These are phyloP conservation scores for Callipepla squamata DNA, from an alignment of 2,113 vertebrate species.

Conservation along the genomic window DNA sequence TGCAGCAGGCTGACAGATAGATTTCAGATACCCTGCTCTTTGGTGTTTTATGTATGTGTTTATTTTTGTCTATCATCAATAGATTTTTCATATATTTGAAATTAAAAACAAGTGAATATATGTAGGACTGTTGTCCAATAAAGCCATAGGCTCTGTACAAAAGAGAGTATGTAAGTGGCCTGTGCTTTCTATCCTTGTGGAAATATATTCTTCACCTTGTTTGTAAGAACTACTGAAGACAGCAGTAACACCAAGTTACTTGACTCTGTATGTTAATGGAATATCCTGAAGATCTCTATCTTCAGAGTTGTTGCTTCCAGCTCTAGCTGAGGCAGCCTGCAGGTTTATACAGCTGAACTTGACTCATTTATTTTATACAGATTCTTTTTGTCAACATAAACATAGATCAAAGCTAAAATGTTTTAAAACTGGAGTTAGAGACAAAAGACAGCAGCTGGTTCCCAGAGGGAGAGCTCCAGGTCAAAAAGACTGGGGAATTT, in stretches of 20 bases:
- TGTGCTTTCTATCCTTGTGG: not conserved
- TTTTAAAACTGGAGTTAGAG: conserved; percentile 10
- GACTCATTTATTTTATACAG: conserved; percentile 12
- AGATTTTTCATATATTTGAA: not conserved
- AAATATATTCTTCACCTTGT: not conserved
- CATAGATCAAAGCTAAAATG: conserved; percentile 25
- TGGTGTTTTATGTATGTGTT: not conserved
- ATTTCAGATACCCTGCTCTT: not conserved
- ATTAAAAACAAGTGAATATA: not conserved
- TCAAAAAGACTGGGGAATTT: not conserved
- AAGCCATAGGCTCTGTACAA: not conserved
- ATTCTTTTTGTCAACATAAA: conserved; percentile 35
- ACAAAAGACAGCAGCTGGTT: conserved; percentile 32
- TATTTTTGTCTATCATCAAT: not conserved
- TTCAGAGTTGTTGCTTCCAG: not conserved
- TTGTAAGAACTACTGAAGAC: not conserved
- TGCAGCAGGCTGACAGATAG: not conserved
- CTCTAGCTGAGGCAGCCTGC: not conserved
- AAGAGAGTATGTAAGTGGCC: not conserved
- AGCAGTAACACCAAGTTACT: not conserved
- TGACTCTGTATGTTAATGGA: not conserved
- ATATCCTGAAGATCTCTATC: not conserved
- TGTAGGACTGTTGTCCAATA: not conserved
- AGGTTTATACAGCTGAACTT: conserved; percentile 38
- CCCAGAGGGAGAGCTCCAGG: not conserved